Evolutionary conservation across 2,113 vertebrate species (phyloP), one percentile per base, ranked within the genome.

Genomic region (Ceratotherium simum): DNA sequence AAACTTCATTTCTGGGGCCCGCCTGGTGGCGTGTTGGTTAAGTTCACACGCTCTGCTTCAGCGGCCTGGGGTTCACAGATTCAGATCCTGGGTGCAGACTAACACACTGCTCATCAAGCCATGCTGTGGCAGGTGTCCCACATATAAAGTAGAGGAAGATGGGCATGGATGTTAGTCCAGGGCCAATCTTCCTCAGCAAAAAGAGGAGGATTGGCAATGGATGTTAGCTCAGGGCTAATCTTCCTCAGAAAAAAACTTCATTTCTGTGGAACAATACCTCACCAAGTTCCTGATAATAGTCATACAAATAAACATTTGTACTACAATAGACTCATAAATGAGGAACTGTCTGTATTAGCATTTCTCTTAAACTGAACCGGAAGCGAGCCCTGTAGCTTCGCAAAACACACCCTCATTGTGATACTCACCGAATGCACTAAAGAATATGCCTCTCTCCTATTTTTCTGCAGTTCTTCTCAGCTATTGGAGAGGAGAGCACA

Each of bases 211-310:
- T 42, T 42, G 42, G 42, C 42, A 42, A 42, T 42, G 42, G 5
- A 42, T 42, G 42, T 42, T 42, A 42, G 42, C 42, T 42, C 42
- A 42, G 42, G 42, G 42, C 42, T 42, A 42, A 42, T 42, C 42
- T 42, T 42, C 42, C 42, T 42, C 42, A 42, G 42, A 42, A 42
- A 42, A 84, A 94, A 93, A 78, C 62, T 95, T 65, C 46, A 12
- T 82, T 95, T 96, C 62, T 75, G 20, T 91, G 81, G 36, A 23
- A 56, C 80, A 96, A 51, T 76, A 20, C 62, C 56, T 62, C 29
- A 42, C 33, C 23, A 80, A 48, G 13, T 94, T 96, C 36, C 36
- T 58, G 23, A 39, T 82, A 81, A 17, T 83, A 56, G 36, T 89
- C 23, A 65, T 73, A 46, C 18, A 93, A 54, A 76, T 36, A 72